phyloP scores from a whole-genome alignment of 2,113 vertebrate genomes.

The Cynocephalus volans region DNA sequence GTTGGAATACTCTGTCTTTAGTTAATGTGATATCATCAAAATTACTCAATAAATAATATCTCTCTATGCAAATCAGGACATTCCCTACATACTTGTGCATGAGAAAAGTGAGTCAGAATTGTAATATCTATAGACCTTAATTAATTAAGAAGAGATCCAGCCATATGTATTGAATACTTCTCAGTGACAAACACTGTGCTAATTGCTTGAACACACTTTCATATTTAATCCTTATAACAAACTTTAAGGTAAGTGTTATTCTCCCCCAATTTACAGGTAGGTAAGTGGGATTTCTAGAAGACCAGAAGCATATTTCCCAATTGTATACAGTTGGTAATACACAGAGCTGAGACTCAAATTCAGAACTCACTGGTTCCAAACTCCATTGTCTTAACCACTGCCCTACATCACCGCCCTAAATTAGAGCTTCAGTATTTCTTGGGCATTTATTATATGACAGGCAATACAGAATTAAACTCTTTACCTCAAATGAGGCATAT shows the following conservation, averaged over 20 bases:
- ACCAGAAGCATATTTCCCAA: rapidly evolving
- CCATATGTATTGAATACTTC: background rate
- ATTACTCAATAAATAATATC: background rate
- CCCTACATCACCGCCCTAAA: background rate
- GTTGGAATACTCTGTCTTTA: background rate
- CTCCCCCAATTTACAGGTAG: background rate
- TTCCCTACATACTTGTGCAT: background rate
- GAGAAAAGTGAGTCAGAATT: background rate
- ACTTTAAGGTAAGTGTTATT: background rate
- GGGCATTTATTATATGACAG: background rate
- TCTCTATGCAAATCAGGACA: background rate
- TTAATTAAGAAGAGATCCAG: background rate
- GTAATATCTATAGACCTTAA: background rate
- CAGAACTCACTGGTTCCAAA: background rate
- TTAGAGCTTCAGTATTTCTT: background rate
- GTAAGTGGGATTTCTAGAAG: background rate
- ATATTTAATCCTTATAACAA: background rate
- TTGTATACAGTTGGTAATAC: background rate
- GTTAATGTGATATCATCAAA: background rate
- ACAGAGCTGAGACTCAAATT: background rate
- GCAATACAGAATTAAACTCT: background rate
- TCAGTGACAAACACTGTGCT: background rate
- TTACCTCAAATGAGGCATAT: background rate
- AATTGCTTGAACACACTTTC: background rate
- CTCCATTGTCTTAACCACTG: background rate